phyloP scores from a whole-genome alignment of 2,113 vertebrate species.

The Lepidothrix coronata region DNA sequence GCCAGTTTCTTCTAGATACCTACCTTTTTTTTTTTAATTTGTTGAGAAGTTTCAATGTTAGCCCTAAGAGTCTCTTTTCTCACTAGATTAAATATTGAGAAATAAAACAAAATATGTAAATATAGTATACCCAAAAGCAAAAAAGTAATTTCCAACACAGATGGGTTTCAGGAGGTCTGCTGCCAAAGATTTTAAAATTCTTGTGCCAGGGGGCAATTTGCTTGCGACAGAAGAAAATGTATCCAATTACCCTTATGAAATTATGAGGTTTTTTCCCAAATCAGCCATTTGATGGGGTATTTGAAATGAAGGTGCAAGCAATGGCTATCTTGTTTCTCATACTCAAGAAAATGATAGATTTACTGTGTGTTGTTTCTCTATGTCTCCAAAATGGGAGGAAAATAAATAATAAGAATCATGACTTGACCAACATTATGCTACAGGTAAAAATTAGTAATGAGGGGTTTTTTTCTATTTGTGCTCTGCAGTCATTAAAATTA shows the following conservation, averaged over 20 bases:
- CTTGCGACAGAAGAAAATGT: constrained; percentile 60
- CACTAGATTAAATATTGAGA: constrained; percentile 61
- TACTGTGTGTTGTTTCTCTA: neutral
- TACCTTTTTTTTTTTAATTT: neutral
- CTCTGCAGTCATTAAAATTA: neutral
- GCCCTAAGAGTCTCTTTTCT: constrained; percentile 41
- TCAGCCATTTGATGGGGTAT: constrained; percentile 35
- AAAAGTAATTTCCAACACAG: constrained; percentile 72
- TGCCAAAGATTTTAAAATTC: constrained; percentile 67
- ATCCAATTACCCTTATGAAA: constrained; percentile 63
- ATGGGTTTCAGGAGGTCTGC: constrained; percentile 64
- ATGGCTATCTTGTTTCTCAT: neutral
- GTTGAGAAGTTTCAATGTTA: neutral
- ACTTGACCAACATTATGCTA: neutral
- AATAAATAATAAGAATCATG: neutral
- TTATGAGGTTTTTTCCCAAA: constrained; percentile 47
- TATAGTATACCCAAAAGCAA: constrained; percentile 68
- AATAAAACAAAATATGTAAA: constrained; percentile 72
- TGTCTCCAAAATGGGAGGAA: neutral
- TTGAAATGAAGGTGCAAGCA: constrained; percentile 43
- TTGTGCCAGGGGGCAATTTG: constrained; percentile 53
- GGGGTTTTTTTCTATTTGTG: neutral
- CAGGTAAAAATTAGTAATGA: neutral
- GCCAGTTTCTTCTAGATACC: neutral
- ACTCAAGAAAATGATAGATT: neutral